phyloP scores from a whole-genome alignment of 2,888 invertebrate genomes.

The Cecidostiba fungosa region DNA sequence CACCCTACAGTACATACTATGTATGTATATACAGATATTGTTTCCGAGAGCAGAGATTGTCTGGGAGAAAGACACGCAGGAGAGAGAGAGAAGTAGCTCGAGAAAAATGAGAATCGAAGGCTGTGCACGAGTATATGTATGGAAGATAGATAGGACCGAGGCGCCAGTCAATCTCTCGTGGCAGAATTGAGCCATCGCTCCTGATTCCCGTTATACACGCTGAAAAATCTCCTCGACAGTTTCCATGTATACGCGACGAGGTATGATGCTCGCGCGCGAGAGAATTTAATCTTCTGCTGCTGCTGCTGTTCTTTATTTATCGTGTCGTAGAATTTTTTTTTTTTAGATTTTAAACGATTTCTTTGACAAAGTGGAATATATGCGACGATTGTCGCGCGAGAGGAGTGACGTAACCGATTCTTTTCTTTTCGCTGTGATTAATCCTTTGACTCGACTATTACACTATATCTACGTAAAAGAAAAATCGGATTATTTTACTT shows the following conservation, averaged over 20 bases:
- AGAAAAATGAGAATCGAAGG: conserved; percentile 20
- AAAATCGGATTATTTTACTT: not conserved
- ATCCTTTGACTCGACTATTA: no score
- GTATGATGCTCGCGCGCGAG: not conserved
- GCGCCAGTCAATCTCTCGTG: conserved; percentile 43
- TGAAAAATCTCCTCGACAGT: conserved; percentile 18
- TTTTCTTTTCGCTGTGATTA: no score
- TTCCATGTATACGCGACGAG: conserved; percentile 9
- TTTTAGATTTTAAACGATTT: not conserved
- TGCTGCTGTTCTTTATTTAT: not conserved
- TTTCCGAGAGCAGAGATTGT: not conserved
- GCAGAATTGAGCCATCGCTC: conserved; percentile 30
- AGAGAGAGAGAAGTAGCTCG: not conserved
- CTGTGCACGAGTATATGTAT: not conserved
- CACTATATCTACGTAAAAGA: no score
- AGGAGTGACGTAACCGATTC: no score
- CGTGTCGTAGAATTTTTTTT: not conserved
- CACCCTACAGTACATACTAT: not conserved
- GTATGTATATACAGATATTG: not conserved
- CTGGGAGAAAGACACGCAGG: not conserved
- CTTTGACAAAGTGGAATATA: not conserved
- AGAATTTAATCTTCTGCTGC: not conserved
- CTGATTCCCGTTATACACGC: conserved; percentile 10
- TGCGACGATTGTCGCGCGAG: not conserved
- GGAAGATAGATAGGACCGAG: conserved; percentile 2